Conservation (phyloP, 1,140 invertebrate species). For the Rhizoglyphus robini region DNA sequence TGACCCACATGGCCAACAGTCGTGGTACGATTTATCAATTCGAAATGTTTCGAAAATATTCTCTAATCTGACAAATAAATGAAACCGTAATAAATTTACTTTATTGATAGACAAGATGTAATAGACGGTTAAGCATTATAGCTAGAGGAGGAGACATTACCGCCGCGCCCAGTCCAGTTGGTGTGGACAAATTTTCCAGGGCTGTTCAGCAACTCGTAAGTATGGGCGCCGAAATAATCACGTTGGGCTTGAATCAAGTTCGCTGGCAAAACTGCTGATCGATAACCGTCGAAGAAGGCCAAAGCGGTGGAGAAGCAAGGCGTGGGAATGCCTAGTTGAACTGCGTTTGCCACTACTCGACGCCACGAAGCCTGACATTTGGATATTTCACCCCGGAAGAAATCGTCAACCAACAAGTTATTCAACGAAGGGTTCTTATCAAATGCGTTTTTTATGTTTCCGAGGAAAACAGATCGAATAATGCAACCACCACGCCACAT, state of each 20-base stretch:
- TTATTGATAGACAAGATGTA: no score
- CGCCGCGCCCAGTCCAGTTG: conserved; percentile 97
- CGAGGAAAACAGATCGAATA: conserved; percentile 87
- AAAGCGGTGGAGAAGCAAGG: conserved; percentile 83
- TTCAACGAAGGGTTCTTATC: conserved; percentile 74
- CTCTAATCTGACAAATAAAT: no score
- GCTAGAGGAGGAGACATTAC: conserved; percentile 86
- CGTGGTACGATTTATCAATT: background rate
- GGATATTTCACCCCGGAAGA: conserved; percentile 74
- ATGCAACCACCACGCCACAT: conserved; percentile 99
- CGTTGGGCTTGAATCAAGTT: conserved; percentile 91
- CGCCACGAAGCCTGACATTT: conserved; percentile 53
- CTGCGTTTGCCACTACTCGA: conserved; percentile 41
- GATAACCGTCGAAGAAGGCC: conserved; percentile 93
- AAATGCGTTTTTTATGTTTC: conserved; percentile 92
- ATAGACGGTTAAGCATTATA: conserved; percentile 60
- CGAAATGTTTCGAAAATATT: no score
- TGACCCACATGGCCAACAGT: background rate
- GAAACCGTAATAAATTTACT: no score
- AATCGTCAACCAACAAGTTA: conserved; percentile 86
- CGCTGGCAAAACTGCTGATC: conserved; percentile 62
- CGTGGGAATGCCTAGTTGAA: conserved; percentile 66
- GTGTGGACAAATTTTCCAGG: conserved; percentile 89
- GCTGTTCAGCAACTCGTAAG: conserved; percentile 72
- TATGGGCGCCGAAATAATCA: conserved; percentile 98